phyloP scores from a whole-genome alignment of 2,888 invertebrate species.

The Callosobruchus maculatus region DNA sequence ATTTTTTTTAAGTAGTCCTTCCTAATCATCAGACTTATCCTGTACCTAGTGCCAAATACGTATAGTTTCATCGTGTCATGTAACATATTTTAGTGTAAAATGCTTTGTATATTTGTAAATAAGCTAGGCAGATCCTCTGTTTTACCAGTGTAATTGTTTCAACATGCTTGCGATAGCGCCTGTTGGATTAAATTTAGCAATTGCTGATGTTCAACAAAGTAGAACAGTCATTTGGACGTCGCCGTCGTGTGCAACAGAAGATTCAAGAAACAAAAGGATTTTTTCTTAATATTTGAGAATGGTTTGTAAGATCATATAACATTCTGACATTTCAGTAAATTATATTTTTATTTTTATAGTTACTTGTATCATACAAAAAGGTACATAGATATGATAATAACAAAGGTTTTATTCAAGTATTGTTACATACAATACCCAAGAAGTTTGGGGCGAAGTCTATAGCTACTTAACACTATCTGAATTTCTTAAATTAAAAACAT shows the following conservation, averaged over 20 bases:
- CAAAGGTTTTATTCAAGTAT: too few species aligned
- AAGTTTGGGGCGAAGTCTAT: too few species aligned
- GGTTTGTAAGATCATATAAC: neutral
- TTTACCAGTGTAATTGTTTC: neutral
- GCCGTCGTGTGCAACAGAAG: neutral
- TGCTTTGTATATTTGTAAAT: conserved; percentile 49
- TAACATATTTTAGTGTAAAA: conserved; percentile 45
- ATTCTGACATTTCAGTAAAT: neutral
- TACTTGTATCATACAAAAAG: too few species aligned
- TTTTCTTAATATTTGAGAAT: neutral
- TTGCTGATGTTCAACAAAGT: neutral
- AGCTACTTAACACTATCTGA: too few species aligned
- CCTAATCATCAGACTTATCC: neutral
- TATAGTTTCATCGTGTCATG: conserved; percentile 39
- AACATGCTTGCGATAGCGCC: too few species aligned
- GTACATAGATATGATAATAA: too few species aligned
- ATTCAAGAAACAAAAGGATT: neutral
- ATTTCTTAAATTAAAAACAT: too few species aligned
- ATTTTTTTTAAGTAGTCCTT: neutral
- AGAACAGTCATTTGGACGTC: neutral
- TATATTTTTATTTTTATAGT: too few species aligned
- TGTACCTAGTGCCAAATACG: conserved; percentile 44
- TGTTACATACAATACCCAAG: too few species aligned
- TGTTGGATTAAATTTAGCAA: neutral
- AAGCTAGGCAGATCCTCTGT: conserved; percentile 31